phyloP scores from a whole-genome alignment of 1,140 invertebrate genomes.

The Thrips palmi region DNA sequence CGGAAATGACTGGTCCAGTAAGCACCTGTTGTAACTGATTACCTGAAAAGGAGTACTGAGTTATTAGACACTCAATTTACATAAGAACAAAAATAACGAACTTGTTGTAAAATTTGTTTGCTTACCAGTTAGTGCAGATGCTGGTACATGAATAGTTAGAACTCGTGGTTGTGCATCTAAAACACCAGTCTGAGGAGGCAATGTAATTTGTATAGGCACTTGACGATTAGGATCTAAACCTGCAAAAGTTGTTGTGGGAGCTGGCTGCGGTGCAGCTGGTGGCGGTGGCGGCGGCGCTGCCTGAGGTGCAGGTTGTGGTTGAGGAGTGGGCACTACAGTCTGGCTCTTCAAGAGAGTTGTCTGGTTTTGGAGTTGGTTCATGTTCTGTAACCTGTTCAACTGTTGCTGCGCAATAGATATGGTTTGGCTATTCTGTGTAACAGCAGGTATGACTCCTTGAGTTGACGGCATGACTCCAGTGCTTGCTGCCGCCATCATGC shows the following conservation, averaged over 20 bases:
- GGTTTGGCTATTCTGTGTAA: too few species aligned
- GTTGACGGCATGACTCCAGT: too few species aligned
- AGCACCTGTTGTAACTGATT: slow-evolving; percentile 44
- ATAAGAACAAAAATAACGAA: neutral
- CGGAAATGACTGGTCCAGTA: slow-evolving; percentile 66
- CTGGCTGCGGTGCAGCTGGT: slow-evolving; percentile 7
- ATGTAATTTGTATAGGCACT: slow-evolving; percentile 36
- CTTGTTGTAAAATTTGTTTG: neutral
- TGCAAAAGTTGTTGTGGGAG: too few species aligned
- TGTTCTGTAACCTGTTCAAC: too few species aligned
- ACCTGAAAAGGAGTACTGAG: slow-evolving; percentile 20
- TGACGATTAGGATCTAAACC: slow-evolving; percentile 31
- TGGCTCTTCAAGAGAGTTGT: too few species aligned
- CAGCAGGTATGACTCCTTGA: too few species aligned
- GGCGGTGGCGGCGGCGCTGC: neutral
- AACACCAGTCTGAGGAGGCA: slow-evolving; percentile 48
- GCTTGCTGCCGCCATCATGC: too few species aligned
- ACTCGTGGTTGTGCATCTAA: slow-evolving; percentile 44
- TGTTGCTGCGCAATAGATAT: too few species aligned
- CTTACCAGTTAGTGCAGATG: slow-evolving; percentile 54
- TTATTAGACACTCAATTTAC: too few species aligned
- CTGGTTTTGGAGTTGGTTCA: too few species aligned
- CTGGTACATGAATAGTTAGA: slow-evolving; percentile 68
- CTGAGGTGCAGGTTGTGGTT: slow-evolving; percentile 9
- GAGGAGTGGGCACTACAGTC: neutral